Evolutionary conservation across 2,888 invertebrate species (phyloP).

Genomic region (Hermaeophaga mercurialis): DNA sequence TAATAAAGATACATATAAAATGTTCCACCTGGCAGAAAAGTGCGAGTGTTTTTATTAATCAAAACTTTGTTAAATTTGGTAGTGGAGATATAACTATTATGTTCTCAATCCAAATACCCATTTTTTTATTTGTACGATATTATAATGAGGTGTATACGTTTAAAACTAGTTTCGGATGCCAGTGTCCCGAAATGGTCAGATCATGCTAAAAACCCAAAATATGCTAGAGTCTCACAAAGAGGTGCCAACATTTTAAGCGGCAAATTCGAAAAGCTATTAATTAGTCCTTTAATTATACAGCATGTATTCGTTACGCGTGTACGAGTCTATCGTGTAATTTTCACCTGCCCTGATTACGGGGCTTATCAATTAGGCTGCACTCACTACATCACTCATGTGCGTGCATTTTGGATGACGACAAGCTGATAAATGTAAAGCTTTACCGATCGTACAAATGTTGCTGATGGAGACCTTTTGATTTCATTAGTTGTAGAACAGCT

Average conservation of each 20-base stretch:
- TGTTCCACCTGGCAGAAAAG: no score
- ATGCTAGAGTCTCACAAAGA: conserved; percentile 17
- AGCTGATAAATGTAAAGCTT: conserved; percentile 14
- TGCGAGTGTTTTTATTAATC: no score
- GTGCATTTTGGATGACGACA: conserved; percentile 22
- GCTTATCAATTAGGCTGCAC: conserved; percentile 46
- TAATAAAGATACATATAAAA: no score
- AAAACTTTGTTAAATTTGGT: no score
- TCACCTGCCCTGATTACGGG: conserved; percentile 46
- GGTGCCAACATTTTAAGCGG: conserved; percentile 49
- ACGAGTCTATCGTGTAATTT: conserved; percentile 43
- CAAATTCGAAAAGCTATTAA: conserved; percentile 53
- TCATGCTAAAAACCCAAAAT: background rate
- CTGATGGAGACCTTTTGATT: background rate
- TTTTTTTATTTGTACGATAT: no score
- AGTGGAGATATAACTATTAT: no score
- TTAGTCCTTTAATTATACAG: conserved; percentile 52
- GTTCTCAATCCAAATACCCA: no score
- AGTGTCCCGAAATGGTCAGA: no score
- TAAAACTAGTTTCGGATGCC: no score
- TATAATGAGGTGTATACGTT: no score
- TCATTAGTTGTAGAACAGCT: no score
- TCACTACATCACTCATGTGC: conserved; percentile 21
- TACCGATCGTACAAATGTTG: conserved; percentile 4
- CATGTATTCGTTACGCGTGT: conserved; percentile 42